A percentile compares a stretch with the other conserved stretches of the same genome.
phyloP scores from a whole-genome alignment of 2,113 vertebrate species.

The Barnardius zonarius region DNA sequence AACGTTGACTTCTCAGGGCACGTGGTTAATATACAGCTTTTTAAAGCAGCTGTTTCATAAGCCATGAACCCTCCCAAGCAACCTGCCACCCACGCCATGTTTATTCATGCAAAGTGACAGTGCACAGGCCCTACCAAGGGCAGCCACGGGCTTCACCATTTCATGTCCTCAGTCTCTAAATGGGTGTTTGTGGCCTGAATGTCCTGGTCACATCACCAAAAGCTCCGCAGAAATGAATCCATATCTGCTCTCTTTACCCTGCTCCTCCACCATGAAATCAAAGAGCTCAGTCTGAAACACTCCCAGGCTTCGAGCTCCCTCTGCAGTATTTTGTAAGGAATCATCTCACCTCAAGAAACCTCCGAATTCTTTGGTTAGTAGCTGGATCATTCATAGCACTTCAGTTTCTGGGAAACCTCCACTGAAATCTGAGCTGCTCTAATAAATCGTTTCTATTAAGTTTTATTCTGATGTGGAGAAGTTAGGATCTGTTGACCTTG shows the following conservation, averaged over 20 bases:
- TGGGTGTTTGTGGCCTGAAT: background rate
- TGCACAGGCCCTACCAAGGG: rapidly evolving
- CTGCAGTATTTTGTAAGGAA: conserved; percentile 20
- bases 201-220: background rate
- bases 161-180: background rate
- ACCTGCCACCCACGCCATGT: background rate
- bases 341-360: background rate
- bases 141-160: rapidly evolving
- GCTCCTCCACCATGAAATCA: background rate
- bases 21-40: rapidly evolving
- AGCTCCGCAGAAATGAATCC: background rate
- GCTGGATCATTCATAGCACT: background rate
- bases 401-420: background rate
- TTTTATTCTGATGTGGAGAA: background rate
- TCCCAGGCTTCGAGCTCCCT: conserved; percentile 58
- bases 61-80: background rate
- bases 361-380: background rate
- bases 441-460: background rate
- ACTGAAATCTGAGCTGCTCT: background rate
- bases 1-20: background rate
- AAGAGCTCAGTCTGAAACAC: background rate
- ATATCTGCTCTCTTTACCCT: background rate
- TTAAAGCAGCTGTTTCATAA: background rate
- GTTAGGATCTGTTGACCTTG: background rate
- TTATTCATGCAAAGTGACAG: rapidly evolving